Percentiles rank a stretch among this genome's conserved stretches.
Evolutionary conservation across 2,113 vertebrate genomes (phyloP).

Genomic region (Petroica traversi): DNA sequence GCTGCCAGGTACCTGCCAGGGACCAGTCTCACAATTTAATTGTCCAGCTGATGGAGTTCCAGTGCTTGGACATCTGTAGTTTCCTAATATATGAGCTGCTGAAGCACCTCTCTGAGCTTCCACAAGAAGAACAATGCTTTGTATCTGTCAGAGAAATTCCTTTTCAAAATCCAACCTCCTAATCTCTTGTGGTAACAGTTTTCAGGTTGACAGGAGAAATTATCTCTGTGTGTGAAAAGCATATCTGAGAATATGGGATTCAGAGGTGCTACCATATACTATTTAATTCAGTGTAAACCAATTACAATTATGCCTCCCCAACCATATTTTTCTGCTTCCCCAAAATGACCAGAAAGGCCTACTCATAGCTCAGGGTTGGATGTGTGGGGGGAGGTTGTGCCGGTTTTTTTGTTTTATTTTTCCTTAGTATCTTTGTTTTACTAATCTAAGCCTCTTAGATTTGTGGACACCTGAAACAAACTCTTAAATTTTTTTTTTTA

Average conservation of each 20-base stretch:
- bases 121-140: background rate
- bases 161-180: background rate
- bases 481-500: no score
- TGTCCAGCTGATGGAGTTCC: background rate
- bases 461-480: background rate
- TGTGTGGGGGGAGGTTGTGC: rapidly evolving
- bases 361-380: background rate
- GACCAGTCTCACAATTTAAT: background rate
- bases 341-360: background rate
- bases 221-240: background rate
- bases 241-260: background rate
- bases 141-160: background rate
- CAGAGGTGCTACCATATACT: background rate
- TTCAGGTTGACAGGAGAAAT: background rate
- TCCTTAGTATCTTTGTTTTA: background rate
- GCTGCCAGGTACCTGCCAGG: background rate
- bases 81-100: background rate
- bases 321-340: background rate
- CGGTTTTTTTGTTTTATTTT: background rate
- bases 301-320: background rate
- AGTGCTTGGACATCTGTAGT: background rate
- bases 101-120: background rate
- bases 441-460: background rate
- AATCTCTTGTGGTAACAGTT: background rate
- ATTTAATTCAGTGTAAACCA: background rate